Evolutionary conservation across 2,797 vertebrate species (phyloP).

Genomic region (Enteromius trimaculatus): DNA sequence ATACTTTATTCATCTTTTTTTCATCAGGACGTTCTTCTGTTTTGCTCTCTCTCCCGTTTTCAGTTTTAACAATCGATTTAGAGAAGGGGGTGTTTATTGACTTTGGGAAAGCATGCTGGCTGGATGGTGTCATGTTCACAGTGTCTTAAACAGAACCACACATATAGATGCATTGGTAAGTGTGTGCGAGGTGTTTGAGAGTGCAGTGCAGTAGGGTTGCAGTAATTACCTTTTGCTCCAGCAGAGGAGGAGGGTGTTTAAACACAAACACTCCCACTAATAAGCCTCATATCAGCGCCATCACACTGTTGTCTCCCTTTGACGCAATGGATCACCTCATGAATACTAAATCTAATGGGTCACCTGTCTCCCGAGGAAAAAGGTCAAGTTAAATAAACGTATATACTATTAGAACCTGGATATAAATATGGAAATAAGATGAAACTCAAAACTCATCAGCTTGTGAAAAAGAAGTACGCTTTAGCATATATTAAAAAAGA

Average conservation of each 20-base stretch:
- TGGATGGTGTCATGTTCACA: conserved; percentile 38
- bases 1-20: background rate
- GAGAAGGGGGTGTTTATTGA: conserved; percentile 52
- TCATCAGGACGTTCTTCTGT: background rate
- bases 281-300: conserved; percentile 39
- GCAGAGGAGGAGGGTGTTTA: conserved; percentile 32
- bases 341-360: conserved; percentile 73
- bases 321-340: conserved; percentile 70
- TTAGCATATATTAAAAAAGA: background rate
- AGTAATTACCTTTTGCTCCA: conserved; percentile 69
- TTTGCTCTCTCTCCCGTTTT: background rate
- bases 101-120: conserved; percentile 25
- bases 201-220: conserved; percentile 44
- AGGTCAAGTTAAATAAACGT: background rate
- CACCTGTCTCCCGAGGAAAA: conserved; percentile 50
- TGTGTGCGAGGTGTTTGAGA: conserved; percentile 15
- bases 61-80: conserved; percentile 42
- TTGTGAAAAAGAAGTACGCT: background rate
- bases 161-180: conserved; percentile 43
- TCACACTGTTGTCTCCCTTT: conserved; percentile 73
- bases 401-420: background rate
- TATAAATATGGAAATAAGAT: background rate
- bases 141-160: conserved; percentile 35
- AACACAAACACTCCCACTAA: conserved; percentile 47
- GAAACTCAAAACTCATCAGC: background rate